phyloP scores from a whole-genome alignment of 2,888 invertebrate genomes.

The Bellardia pandia region DNA sequence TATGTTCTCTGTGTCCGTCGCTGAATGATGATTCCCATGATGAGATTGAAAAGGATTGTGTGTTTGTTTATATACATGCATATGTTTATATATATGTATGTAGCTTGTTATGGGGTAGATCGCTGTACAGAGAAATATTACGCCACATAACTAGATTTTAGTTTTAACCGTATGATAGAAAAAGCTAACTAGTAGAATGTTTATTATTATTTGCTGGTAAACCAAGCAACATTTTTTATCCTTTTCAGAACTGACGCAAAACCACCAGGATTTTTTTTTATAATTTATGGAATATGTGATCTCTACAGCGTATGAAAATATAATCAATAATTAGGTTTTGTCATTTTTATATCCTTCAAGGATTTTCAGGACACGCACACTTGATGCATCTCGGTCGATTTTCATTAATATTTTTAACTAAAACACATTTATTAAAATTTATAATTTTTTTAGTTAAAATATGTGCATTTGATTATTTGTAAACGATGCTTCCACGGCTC shows the following conservation, averaged over 20 bases:
- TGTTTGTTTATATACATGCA: background rate
- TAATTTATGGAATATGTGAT: too few relatives aligned
- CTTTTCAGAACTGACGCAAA: background rate
- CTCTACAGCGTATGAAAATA: too few relatives aligned
- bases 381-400: too few relatives aligned
- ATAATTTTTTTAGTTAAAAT: too few relatives aligned
- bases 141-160: constrained; percentile 66
- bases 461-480: too few relatives aligned
- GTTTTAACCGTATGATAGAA: constrained; percentile 33
- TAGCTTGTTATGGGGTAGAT: constrained; percentile 10
- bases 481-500: too few relatives aligned
- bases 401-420: too few relatives aligned
- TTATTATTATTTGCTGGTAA: background rate
- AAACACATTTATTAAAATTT: too few relatives aligned
- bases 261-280: background rate
- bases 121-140: constrained; percentile 43
- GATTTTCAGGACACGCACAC: too few relatives aligned
- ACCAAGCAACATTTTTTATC: constrained; percentile 31
- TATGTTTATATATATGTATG: too few relatives aligned
- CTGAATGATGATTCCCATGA: constrained; percentile 50
- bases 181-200: constrained; percentile 19
- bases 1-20: background rate
- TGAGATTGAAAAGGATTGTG: constrained; percentile 49
- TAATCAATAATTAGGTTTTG: too few relatives aligned
- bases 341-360: too few relatives aligned